Base-by-base conservation (phyloP, 2,797 vertebrate species). In the Leuciscus waleckii region DNA sequence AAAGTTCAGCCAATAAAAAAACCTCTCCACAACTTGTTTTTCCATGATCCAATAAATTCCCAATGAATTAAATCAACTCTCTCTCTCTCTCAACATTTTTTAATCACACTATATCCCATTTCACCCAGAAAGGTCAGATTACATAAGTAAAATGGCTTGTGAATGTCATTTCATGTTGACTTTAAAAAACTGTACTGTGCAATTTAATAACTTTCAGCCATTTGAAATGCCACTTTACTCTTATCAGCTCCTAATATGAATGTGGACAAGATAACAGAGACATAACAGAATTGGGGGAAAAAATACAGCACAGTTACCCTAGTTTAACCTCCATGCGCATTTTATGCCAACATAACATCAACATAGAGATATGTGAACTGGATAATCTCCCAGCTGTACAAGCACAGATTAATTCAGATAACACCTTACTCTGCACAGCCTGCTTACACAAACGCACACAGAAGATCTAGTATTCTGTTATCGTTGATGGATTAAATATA, bases 321-420 rank as follows among this genome's bases (percentile, higher is more conserved):
- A 32, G 54, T 73, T 84, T 79, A 81, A 74, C 78, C 74, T 82
- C 79, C 43, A 41, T 43, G 49, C 23, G 41, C 46, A 32, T 86
- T 84, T 86, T 49, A 78, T 86, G 79, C 37, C 43, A 74, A n/a
- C 70, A 51, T 49, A 75, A 85, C 43, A 85, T 41, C 51, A 75
- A 75, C 77, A 69, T 41, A 54, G 73, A 86, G 81, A 78, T 79
- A 79, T 37, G 70, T 76, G 69, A 73, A 8, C n/a, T 13, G 69
- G 76, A 87, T 87, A 81, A 87, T 87, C 81, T 71, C 26, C 41
- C 78, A 68, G 73, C 75, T 74, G 68, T 75, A 87, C 88, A 84
- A 56, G 41, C 49, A 65, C 79, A 86, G 86, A 84, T 86, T 89
- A 81, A 78, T 56, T 71, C 73, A 84, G 58, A 85, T 81, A 68